Percentiles rank a stretch among this genome's conserved stretches.
Evolutionary conservation across 2,113 vertebrate species (phyloP).

Genomic region (Passer domesticus): DNA sequence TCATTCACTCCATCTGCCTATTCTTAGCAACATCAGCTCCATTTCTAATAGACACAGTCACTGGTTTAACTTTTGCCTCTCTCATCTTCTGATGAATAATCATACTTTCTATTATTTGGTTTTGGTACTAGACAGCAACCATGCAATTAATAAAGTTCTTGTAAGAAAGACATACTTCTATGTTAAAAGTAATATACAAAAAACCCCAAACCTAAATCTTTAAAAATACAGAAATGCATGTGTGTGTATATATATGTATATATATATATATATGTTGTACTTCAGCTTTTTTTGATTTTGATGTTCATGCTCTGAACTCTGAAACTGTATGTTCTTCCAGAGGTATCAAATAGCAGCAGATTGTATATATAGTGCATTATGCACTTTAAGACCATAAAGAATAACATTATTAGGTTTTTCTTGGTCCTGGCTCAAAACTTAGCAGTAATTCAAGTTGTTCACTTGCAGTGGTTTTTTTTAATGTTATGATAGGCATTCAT

Average conservation of each 20-base stretch:
- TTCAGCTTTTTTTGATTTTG: neutral
- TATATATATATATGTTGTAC: neutral
- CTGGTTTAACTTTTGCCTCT: neutral
- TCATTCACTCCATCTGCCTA: neutral
- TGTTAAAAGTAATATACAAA: neutral
- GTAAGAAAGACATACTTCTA: neutral
- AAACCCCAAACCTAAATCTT: neutral
- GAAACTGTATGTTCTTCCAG: neutral
- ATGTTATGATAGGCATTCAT: neutral
- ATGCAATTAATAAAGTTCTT: neutral
- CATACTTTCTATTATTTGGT: neutral
- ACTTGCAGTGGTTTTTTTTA: accelerated
- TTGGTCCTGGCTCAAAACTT: neutral
- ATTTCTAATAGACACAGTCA: neutral
- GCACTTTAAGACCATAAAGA: neutral
- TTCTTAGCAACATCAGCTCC: neutral
- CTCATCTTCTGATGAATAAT: neutral
- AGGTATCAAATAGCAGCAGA: neutral
- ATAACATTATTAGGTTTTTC: neutral
- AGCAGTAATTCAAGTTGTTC: neutral
- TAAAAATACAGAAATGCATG: neutral
- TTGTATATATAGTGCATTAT: neutral
- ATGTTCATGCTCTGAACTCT: neutral
- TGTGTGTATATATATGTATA: neutral
- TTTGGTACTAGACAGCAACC: neutral